Evolutionary conservation across 2,113 vertebrate species (phyloP), one percentile per base, ranked within the genome.

Genomic region (Nicator chloris): DNA sequence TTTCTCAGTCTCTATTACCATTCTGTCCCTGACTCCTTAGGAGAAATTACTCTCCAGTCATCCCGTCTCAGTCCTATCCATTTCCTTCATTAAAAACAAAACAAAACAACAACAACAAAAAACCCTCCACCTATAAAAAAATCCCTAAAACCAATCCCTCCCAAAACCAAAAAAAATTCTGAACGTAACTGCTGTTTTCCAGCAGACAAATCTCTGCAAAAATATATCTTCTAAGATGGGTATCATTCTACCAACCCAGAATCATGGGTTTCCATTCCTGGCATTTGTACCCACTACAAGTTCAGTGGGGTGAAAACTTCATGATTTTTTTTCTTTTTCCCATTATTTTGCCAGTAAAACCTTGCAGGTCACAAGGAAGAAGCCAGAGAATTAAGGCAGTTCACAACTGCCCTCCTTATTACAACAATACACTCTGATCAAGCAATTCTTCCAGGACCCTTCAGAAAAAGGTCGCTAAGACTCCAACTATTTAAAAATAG

Each of bases 401-500:
- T 93, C 71, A 40, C 47, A 91, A 19, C 39, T 56, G 26, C 59
- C 49, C 56, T 82, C 82, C 50, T 63, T 15, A 21, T 3, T 40
- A 69, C 57, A 92, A 91, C 71, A 82, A 73, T 42, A 44, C 59
- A 35, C 66, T 77, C 30, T 15, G 56, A 79, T 15, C 61, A 64
- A 49, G 73, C 80, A 72, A 63, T 81, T 95, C 87, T 91, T 91
- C 51, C 16, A 82, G 27, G 59, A 86, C 54, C 68, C 64, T 86
- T 80, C 80, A 95, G 59, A 61, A 44, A 96, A 86, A 90, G 54
- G 87, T 94, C 42, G 13, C 26, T 56, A 19, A 68, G 68, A 59
- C 76, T 90, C 84, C 37, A 9, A 70, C 71, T 68, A 70, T 27
- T 59, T 80, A 86, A 95, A 96, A 97, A 95, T 42, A 92, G 59